Evolutionary conservation across 2,797 vertebrate genomes (phyloP).

Genomic region (Syncerus caffer): DNA sequence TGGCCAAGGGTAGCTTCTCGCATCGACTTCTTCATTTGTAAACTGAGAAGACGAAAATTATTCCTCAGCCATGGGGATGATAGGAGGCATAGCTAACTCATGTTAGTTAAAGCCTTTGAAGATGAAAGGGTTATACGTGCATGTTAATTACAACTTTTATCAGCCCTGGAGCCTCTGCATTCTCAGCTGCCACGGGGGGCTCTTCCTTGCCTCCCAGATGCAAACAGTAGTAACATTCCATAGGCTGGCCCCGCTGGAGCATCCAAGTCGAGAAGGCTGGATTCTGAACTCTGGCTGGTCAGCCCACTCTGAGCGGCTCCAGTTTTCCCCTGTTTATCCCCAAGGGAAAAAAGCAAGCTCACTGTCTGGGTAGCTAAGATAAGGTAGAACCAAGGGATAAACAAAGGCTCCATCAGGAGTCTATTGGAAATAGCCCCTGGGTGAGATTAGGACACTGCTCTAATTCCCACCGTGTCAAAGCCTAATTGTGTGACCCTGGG

Average conservation of each 20-base stretch:
- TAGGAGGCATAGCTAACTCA: constrained; percentile 57
- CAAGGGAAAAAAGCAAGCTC: constrained; percentile 40
- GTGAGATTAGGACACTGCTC: constrained; percentile 74
- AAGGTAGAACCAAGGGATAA: constrained; percentile 54
- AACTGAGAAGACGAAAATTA: constrained; percentile 56
- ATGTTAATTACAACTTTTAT: constrained; percentile 72
- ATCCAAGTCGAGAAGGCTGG: constrained; percentile 45
- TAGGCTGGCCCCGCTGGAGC: neutral
- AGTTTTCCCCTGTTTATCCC: constrained; percentile 42
- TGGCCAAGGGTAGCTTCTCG: constrained; percentile 30
- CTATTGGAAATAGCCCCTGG: constrained; percentile 60
- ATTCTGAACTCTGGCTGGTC: neutral
- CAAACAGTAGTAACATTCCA: constrained; percentile 25
- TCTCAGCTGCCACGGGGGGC: constrained; percentile 66
- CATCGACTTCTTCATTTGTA: constrained; percentile 50
- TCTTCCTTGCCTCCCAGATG: constrained; percentile 19
- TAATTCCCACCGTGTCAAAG: constrained; percentile 74
- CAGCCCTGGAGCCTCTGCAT: constrained; percentile 54
- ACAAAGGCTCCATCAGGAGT: constrained; percentile 65
- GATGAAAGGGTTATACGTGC: constrained; percentile 61
- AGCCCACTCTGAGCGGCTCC: neutral
- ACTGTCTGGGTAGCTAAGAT: constrained; percentile 57
- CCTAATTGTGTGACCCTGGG: constrained; percentile 75
- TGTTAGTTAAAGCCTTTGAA: constrained; percentile 66
- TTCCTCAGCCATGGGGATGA: constrained; percentile 40